Base-by-base conservation (phyloP, 2,797 vertebrate species). In the Gobio occitaniae region DNA sequence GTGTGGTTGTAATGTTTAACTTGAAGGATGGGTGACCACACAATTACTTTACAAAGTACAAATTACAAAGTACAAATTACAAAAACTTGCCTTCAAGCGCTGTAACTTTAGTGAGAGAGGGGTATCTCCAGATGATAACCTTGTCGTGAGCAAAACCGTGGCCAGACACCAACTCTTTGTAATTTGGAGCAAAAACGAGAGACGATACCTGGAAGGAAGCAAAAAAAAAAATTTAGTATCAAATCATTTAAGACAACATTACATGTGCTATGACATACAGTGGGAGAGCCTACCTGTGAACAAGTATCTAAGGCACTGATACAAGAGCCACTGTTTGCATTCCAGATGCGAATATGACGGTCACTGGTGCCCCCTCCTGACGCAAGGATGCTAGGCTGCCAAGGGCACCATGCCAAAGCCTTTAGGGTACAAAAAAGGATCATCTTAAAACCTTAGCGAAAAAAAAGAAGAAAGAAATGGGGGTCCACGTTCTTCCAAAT, bases 351-450 rank as follows among this genome's bases (percentile, higher is more conserved):
- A 86, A 99, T 97, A 83, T 97, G 96, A 50, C 98, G 94, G 91
- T 99, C 98, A 48, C 96, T 99, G 70, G 97, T 99, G 17, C 98
- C 98, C 2, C 98, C 98, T 75, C 98, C 98, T 0, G 97, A 97
- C 32, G 97, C 98, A 16, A 99, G 94, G 71, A 99, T 95, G 21
- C 94, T 97, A 3, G 96, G 90, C 88, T 99, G 98, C 98, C 98
- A 99, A 0, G 97, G 96, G 93, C 98, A 99, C 98, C 98, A 99
- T 0, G 97, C 96, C 89, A 99, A 93, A 87, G 97, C 98, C 98
- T 96, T 83, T 0, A 78, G 0, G 15, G 12, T 25, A n/a, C 6
- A 80, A 50, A 21, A 44, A 52, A 1, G 3, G 0, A 8, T 2
- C 52, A 15, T 2, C 10, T 47, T 8, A 41, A 13, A 54, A 8